A percentile compares a stretch with the other conserved stretches of the same genome.
phyloP scores from a whole-genome alignment of 2,797 vertebrate genomes.

The Siniperca obscura region DNA sequence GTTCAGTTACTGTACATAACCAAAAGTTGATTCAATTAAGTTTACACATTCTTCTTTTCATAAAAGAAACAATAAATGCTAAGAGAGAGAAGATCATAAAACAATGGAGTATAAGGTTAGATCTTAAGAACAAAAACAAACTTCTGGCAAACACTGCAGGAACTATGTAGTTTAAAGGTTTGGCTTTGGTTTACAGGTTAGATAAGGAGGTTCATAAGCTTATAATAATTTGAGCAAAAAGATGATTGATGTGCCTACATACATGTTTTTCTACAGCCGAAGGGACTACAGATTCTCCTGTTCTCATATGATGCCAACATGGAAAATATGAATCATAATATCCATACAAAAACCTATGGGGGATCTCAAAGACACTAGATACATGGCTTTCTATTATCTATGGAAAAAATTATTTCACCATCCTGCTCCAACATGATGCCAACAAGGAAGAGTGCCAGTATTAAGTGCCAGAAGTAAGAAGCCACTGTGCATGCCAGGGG shows the following conservation, averaged over 20 bases:
- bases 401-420: background rate
- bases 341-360: background rate
- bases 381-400: background rate
- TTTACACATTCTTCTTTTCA: background rate
- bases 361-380: background rate
- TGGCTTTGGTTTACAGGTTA: background rate
- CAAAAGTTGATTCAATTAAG: background rate
- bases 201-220: background rate
- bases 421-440: conserved; percentile 7
- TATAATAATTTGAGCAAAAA: background rate
- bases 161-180: background rate
- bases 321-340: background rate
- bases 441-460: conserved; percentile 20
- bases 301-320: background rate
- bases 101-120: background rate
- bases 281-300: background rate
- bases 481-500: conserved; percentile 4
- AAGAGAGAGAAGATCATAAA: background rate
- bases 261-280: background rate
- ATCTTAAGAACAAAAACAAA: background rate
- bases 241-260: background rate
- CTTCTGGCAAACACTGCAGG: background rate
- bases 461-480: conserved; percentile 10
- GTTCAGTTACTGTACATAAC: background rate
- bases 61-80: background rate